Base-by-base conservation (phyloP, 2,888 invertebrate species). In the Xanthia togata region DNA sequence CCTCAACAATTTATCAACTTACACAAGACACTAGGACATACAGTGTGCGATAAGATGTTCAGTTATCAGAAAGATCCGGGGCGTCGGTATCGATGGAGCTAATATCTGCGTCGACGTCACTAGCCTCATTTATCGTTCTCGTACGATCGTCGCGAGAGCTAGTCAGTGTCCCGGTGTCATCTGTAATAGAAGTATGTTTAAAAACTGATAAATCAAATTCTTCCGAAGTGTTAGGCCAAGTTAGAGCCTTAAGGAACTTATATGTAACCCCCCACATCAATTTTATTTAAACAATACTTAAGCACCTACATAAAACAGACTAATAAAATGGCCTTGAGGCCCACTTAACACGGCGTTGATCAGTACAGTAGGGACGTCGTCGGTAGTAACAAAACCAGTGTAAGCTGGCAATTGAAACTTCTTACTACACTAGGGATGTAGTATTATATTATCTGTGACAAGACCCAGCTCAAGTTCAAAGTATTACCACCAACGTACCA, bases 51-150 rank as follows among this genome's bases (percentile, higher is more conserved):
- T 50, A 26, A n/a, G 4, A 9, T 55, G 47, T 62, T 80, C 80
- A 93, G 84, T 91, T 91, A 73, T 94, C 94, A 1, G 95, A 95
- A 11, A 90, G 92, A 84, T 95, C 95, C 0, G 90, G 91, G 38
- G 90, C 91, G 72, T 96, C 96, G 0, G 96, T 96, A 81, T 93
- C 95, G 23, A 93, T 78, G 2, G 96, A 96, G 78, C 96, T 96
- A 71, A 96, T 90, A 76, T 96, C 96, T 1, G 95, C 96, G 44
- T 96, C 96, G 3, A 90, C 86, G 72, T 95, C 96, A 65, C 95
- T 96, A 6, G 90, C 86, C 1, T 86, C 84, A 63, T 78, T 79
- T 6, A 76, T 9, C 0, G 41, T 60, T 41, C 77, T 59, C 4
- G 64, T 50, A 5, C 62, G 73, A 35, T 38, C 57, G 3, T 47